phyloP scores from a whole-genome alignment of 1,140 invertebrate genomes.

The Drosophila miranda region DNA sequence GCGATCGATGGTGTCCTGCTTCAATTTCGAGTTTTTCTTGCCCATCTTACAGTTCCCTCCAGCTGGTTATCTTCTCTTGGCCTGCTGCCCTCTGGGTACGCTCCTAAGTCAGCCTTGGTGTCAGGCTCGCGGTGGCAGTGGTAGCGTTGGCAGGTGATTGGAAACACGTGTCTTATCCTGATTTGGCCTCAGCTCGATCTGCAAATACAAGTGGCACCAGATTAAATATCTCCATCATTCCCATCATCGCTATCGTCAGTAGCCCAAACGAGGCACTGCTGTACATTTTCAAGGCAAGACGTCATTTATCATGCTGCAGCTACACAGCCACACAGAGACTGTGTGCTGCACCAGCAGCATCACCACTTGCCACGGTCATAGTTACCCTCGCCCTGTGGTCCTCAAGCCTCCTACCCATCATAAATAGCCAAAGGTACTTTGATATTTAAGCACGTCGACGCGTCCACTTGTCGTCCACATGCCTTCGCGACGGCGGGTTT shows the following conservation, averaged over 20 bases:
- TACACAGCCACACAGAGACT: not conserved
- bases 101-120: conserved; percentile 7
- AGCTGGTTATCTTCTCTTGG: not conserved
- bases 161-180: conserved; percentile 68
- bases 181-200: conserved; percentile 50
- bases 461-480: too few relatives aligned
- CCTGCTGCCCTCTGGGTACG: conserved; percentile 10
- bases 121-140: conserved; percentile 24
- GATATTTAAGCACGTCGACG: conserved; percentile 72
- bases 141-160: conserved; percentile 54
- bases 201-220: conserved; percentile 56
- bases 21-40: conserved; percentile 96
- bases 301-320: conserved; percentile 37
- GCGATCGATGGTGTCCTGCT: conserved; percentile 95
- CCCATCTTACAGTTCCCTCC: conserved; percentile 84
- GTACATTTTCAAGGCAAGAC: conserved; percentile 30
- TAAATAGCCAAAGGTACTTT: conserved; percentile 69
- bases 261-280: conserved; percentile 5
- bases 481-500: conserved; percentile 22
- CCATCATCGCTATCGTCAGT: too few relatives aligned
- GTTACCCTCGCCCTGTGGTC: not conserved
- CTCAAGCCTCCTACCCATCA: conserved; percentile 6
- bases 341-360: not conserved
- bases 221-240: conserved; percentile 51
- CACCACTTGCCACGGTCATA: conserved; percentile 40